Base-by-base conservation (phyloP, 2,113 vertebrate genomes). In the Deroptyus accipitrinus region DNA sequence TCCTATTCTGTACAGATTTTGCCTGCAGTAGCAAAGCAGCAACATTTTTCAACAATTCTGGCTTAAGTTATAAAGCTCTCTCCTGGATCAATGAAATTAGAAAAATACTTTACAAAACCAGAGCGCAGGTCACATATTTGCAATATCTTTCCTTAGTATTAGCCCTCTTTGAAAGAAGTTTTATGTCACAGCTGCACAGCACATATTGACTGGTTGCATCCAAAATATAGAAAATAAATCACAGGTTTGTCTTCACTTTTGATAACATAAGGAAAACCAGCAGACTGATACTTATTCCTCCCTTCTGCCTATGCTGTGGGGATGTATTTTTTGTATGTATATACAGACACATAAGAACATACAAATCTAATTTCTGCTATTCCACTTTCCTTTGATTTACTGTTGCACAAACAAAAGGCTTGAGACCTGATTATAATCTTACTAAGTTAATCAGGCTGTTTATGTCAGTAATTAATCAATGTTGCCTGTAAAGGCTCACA, bases 391-490 rank as follows among this genome's bases (percentile, higher is more conserved):
- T 95, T 96, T 96, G 94, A 94, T 95, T 96, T 95, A 96, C 52
- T 90, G 94, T 87, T 85, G 46, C 66, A 73, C 83, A 95, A 95
- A 96, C 91, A 94, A 94, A 97, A 92, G 67, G 37, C 46, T 79
- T 85, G 86, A 91, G 89, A 84, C 70, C 70, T 91, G 94, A 95
- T 96, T 94, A 49, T 81, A 87, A 92, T 95, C 94, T 94, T 59
- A 48, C 62, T 49, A 52, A 91, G 72, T 81, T 94, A 93, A 95
- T 92, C 92, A 83, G 85, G 35, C 39, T 93, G 64, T 95, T 96
- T 94, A 90, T 95, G 88, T 93, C 88, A 75, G 93, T 37, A 95
- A 96, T 96, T 95, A 96, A 94, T 97, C 96, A 95, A 76, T 84
- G 83, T 57, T 94, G 74, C n/a, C 37, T 83, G 66, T 91, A 83